Evolutionary conservation across 1,140 invertebrate genomes (phyloP).

Genomic region (Phthorimaea operculella): DNA sequence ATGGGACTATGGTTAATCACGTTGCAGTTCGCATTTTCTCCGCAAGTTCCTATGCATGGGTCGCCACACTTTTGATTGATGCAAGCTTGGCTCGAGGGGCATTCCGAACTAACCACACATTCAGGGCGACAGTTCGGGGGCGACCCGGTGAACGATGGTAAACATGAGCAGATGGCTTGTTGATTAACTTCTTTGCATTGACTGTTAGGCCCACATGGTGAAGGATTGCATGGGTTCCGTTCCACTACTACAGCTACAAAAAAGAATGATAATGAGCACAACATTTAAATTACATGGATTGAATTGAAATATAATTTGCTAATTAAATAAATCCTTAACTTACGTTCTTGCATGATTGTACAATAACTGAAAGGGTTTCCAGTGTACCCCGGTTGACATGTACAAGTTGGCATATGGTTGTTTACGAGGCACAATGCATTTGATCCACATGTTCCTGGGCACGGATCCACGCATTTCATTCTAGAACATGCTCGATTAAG

Average conservation of each 20-base stretch:
- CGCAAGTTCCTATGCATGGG: conserved; percentile 78
- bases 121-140: conserved; percentile 79
- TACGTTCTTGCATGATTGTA: conserved; percentile 66
- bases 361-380: conserved; percentile 78
- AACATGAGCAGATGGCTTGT: conserved; percentile 77
- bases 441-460: conserved; percentile 76
- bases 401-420: conserved; percentile 78
- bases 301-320: conserved; percentile 4
- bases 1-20: conserved; percentile 83
- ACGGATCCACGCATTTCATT: conserved; percentile 79
- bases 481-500: conserved; percentile 76
- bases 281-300: no score
- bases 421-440: conserved; percentile 80
- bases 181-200: conserved; percentile 75
- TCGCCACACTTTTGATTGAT: conserved; percentile 74
- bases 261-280: conserved; percentile 22
- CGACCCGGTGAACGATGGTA: conserved; percentile 76
- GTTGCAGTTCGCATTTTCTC: conserved; percentile 79
- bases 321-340: conserved; percentile 34
- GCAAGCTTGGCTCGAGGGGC: conserved; percentile 73
- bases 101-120: conserved; percentile 79
- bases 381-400: conserved; percentile 75
- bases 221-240: conserved; percentile 71
- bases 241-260: conserved; percentile 41
- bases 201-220: conserved; percentile 80